Evolutionary conservation across 2,797 vertebrate species (phyloP).

Genomic region (Aldrovandia affinis): DNA sequence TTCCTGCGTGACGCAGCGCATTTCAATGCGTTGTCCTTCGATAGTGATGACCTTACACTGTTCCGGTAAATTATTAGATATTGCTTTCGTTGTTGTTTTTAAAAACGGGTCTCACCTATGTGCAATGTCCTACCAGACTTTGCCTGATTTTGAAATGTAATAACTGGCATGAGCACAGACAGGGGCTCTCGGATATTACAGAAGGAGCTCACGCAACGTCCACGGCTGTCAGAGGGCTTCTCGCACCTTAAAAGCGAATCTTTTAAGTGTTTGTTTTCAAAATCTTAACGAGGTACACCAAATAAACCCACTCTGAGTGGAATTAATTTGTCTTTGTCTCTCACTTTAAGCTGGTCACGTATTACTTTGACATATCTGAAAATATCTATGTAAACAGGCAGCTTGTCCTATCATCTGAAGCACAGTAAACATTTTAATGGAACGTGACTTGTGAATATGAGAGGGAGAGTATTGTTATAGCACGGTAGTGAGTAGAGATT

Average conservation of each 20-base stretch:
- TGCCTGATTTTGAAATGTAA: too few relatives aligned
- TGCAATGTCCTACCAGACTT: too few relatives aligned
- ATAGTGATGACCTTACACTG: neutral
- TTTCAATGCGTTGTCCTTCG: neutral
- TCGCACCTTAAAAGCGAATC: too few relatives aligned
- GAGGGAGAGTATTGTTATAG: neutral
- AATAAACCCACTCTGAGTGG: neutral
- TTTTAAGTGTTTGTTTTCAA: neutral
- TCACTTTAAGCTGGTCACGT: neutral
- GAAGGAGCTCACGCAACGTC: too few relatives aligned
- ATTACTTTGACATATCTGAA: too few relatives aligned
- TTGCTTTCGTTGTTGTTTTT: neutral
- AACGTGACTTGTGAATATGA: neutral
- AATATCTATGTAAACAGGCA: too few relatives aligned
- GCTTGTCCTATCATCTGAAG: neutral
- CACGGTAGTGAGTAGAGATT: neutral
- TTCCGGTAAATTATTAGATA: neutral
- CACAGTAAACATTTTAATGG: neutral
- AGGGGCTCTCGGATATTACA: too few relatives aligned
- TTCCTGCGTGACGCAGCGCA: neutral
- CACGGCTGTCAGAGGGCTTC: too few relatives aligned
- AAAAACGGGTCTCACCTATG: neutral
- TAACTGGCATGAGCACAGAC: too few relatives aligned
- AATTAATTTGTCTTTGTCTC: neutral
- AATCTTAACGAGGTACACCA: neutral